phyloP scores from a whole-genome alignment of 2,888 invertebrate genomes.

The Brachynemurus nebulosus region DNA sequence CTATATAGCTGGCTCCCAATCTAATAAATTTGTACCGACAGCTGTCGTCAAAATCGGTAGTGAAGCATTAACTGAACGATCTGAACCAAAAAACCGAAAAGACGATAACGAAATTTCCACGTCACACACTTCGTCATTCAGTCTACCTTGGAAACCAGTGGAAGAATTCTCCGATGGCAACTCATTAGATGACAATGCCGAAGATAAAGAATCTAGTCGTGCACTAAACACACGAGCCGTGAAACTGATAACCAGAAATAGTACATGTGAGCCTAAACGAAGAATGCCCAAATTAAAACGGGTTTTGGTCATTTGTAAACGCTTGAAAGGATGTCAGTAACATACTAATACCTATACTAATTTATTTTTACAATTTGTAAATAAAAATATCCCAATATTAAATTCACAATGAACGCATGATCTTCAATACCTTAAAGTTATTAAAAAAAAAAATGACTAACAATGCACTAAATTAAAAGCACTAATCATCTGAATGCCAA shows the following conservation, averaged over 20 bases:
- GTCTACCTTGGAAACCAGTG: constrained; percentile 14
- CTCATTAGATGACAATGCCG: constrained; percentile 26
- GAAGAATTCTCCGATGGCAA: not conserved
- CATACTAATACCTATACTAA: no score
- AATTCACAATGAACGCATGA: no score
- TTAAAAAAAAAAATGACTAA: no score
- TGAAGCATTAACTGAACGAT: constrained; percentile 24
- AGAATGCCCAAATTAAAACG: no score
- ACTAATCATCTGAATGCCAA: no score
- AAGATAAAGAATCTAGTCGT: constrained; percentile 38
- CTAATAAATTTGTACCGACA: constrained; percentile 27
- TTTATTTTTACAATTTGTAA: no score
- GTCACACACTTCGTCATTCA: constrained; percentile 14
- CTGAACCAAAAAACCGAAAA: constrained; percentile 13
- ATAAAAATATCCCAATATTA: no score
- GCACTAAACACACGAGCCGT: constrained; percentile 36
- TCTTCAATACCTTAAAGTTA: no score
- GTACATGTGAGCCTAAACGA: constrained; percentile 1
- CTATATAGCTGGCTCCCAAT: constrained; percentile 13
- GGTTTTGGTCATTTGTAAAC: no score
- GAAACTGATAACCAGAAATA: constrained; percentile 13
- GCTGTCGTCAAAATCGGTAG: constrained; percentile 30
- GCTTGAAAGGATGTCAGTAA: no score
- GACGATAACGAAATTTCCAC: constrained; percentile 15
- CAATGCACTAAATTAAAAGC: no score